Evolutionary conservation across 2,888 invertebrate genomes (phyloP), one percentile per base, ranked within the genome.

Genomic region (Eupelmus urozonus): DNA sequence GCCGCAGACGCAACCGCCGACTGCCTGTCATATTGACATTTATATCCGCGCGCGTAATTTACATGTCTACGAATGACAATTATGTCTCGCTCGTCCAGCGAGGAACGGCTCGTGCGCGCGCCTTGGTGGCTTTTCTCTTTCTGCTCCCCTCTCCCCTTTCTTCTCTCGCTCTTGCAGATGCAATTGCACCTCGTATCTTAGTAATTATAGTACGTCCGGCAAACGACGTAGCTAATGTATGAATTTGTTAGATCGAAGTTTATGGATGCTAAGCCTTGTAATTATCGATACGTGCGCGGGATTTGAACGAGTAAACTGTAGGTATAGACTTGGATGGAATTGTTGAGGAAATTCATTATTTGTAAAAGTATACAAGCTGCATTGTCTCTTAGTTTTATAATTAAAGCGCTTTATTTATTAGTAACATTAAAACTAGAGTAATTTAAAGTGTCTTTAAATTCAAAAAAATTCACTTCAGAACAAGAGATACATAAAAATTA

Each of bases 1-100:
- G 34, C 80, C 76, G 71, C 74, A 80, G 81, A 72, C 63, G 62
- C 67, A 69, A 81, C 85, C 82, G 82, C 82, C 82, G 82, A 81
- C 84, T 81, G 84, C 81, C 85, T 87, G 85, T 87, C 87, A 86
- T 87, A 88, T 90, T 90, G 89, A 89, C 89, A 84, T 89, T 89
- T 88, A 89, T 89, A 88, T 88, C 84, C 84, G 83, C 81, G 83
- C 80, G 83, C 83, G 84, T 88, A 88, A 90, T 90, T 89, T 89
- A 89, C 87, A 88, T 87, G 88, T 89, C 87, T 88, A 88, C 85
- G 85, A 82, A 86, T 82, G 87, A 89, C 88, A 88, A 88, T 88
- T 87, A 89, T 85, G 80, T 76, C n/a, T n/a, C 78, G 75, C 76
- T 75, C 75, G 70, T 76, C 70, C 59, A 67, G 67, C 60, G 69